Percentiles rank a stretch among this genome's conserved stretches.
These are phyloP conservation scores for Maccullochella peelii DNA, from an alignment of 2,113 vertebrate species.

Conservation along the genomic window DNA sequence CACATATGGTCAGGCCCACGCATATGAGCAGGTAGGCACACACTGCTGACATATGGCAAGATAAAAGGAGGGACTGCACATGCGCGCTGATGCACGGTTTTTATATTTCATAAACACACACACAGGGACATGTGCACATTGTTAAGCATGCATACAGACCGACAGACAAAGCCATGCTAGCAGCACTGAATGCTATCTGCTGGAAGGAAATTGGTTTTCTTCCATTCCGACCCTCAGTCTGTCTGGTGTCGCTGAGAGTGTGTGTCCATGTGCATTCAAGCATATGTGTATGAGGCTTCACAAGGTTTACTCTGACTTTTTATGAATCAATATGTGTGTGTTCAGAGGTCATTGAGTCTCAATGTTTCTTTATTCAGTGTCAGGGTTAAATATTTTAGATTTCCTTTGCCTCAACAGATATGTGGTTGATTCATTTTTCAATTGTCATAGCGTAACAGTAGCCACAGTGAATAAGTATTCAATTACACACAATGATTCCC, in stretches of 20 bases:
- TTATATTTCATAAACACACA: neutral
- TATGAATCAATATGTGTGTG: neutral
- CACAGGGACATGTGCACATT: neutral
- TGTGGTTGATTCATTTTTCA: neutral
- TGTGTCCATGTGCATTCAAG: constrained; percentile 32
- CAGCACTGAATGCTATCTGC: constrained; percentile 40
- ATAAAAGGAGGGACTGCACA: constrained; percentile 12
- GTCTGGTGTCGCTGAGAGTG: constrained; percentile 7
- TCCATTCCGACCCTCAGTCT: constrained; percentile 25
- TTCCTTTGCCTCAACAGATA: neutral
- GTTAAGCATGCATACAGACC: neutral
- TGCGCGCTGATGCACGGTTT: neutral
- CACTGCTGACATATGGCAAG: constrained; percentile 13
- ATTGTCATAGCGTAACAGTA: neutral
- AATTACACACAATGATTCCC: neutral
- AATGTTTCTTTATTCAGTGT: constrained; percentile 18
- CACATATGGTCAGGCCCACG: constrained; percentile 6
- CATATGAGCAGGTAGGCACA: neutral
- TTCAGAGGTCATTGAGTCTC: constrained; percentile 20
- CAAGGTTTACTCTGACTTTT: constrained; percentile 3
- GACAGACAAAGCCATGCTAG: constrained; percentile 22
- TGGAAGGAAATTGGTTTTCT: constrained; percentile 53
- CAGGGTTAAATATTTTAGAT: neutral
- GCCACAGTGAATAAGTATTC: neutral
- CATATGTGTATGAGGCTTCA: constrained; percentile 11